Evolutionary conservation across 1,140 invertebrate genomes (phyloP), one percentile per base, ranked within the genome.

Genomic region (Prorops nasuta): DNA sequence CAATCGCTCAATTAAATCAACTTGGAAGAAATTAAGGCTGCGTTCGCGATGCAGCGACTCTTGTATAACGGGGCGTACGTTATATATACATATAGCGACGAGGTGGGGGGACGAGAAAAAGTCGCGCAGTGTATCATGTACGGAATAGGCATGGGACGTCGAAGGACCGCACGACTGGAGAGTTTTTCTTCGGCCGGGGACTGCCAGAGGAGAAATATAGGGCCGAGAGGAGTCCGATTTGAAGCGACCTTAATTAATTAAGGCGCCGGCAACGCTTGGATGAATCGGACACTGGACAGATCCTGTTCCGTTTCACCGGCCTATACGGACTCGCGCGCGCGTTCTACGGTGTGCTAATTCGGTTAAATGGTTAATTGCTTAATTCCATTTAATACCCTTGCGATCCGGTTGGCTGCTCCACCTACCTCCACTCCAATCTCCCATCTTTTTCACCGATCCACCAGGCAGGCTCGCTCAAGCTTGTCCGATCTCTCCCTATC

Each of bases 311-410:
- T 37, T 37, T 15, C 38, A 17, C 3, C 19, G 38, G 8, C 6
- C 8, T 3, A 19, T 40, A 10, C 48, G 59, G 50, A 49, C 49
- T 52, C 51, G 63, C 53, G 58, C 61, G 36, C 55, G 54, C 49
- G 50, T 40, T 10, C 49, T 55, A 64, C 54, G 54, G 50, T 60
- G 60, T 59, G 67, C 61, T 71, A 71, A 71, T 69, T 71, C 68
- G 58, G 67, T 65, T 71, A 71, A 71, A 67, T 67, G 63, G 59
- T 70, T 71, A 71, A 71, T 71, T 70, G 66, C 69, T 71, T 70
- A 71, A 71, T 71, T 70, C 57, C 61, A 56, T 60, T 70, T 67
- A 70, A 71, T 70, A 63, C 63, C 54, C 51, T 58, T 56, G 44
- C 52, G 54, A 54, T 62, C 54, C 55, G 53, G 42, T 41, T 51